phyloP scores from a whole-genome alignment of 1,140 invertebrate genomes.

The Gonatopus flavifemur region DNA sequence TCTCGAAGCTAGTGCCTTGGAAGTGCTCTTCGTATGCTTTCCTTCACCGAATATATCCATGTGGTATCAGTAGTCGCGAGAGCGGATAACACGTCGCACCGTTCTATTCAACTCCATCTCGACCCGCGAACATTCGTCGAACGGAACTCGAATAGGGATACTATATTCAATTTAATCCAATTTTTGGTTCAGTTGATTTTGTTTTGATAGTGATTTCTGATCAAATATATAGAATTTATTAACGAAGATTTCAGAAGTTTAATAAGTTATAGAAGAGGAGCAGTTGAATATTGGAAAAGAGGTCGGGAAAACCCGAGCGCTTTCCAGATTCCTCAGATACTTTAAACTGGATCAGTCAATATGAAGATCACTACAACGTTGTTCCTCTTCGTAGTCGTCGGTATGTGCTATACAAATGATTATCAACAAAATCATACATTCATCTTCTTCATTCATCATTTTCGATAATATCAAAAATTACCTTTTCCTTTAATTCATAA shows the following conservation, averaged over 20 bases:
- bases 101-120: constrained; percentile 19
- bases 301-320: too few species aligned
- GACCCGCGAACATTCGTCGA: neutral
- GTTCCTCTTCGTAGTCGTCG: constrained; percentile 49
- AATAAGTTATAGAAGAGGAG: too few species aligned
- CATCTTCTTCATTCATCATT: constrained; percentile 2
- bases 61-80: constrained; percentile 47
- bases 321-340: constrained; percentile 9
- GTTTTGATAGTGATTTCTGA: too few species aligned
- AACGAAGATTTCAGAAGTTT: too few species aligned
- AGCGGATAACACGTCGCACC: constrained; percentile 39
- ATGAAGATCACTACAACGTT: constrained; percentile 50
- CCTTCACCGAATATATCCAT: constrained; percentile 36
- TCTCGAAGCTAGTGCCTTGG: too few species aligned
- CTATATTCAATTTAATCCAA: too few species aligned
- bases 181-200: too few species aligned
- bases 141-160: too few species aligned
- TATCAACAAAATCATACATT: constrained; percentile 1
- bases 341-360: constrained; percentile 34
- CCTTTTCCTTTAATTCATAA: too few species aligned
- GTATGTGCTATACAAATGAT: constrained; percentile 37
- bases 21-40: constrained; percentile 45
- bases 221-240: too few species aligned
- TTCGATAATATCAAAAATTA: too few species aligned
- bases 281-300: too few species aligned